Conservation (phyloP, 2,113 vertebrate species). For the Jacana jacana region DNA sequence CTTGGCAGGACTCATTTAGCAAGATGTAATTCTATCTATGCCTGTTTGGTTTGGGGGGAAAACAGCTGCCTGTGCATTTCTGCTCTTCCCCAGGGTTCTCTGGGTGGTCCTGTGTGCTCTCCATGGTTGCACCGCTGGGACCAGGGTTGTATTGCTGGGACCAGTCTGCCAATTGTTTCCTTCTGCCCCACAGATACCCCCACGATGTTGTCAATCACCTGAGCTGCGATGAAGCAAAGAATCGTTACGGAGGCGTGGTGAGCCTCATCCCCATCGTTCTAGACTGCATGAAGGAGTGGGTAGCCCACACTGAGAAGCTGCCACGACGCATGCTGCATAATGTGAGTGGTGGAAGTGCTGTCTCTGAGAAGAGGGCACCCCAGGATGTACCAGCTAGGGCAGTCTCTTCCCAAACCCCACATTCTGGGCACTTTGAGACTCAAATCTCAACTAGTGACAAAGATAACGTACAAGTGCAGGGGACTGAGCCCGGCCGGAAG, state of each 20-base stretch:
- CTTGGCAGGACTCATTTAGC: not conserved
- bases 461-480: not conserved
- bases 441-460: not conserved
- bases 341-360: slow-evolving; percentile 34
- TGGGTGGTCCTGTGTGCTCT: not conserved
- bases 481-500: not conserved
- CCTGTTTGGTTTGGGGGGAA: not conserved
- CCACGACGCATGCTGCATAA: not conserved
- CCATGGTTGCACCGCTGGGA: not conserved
- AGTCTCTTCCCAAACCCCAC: not conserved
- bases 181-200: slow-evolving; percentile 71
- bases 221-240: slow-evolving; percentile 78
- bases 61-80: not conserved
- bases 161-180: not conserved
- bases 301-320: slow-evolving; percentile 63
- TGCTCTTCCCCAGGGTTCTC: not conserved
- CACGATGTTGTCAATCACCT: slow-evolving; percentile 80
- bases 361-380: not conserved
- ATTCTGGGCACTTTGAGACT: not conserved
- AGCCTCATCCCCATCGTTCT: slow-evolving; percentile 79
- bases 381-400: not conserved
- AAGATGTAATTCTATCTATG: not conserved
- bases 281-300: slow-evolving; percentile 72
- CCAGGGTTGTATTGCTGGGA: not conserved
- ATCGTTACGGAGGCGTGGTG: slow-evolving; percentile 80